Evolutionary conservation across 2,888 invertebrate species (phyloP).

Genomic region (Drosophila borborema): DNA sequence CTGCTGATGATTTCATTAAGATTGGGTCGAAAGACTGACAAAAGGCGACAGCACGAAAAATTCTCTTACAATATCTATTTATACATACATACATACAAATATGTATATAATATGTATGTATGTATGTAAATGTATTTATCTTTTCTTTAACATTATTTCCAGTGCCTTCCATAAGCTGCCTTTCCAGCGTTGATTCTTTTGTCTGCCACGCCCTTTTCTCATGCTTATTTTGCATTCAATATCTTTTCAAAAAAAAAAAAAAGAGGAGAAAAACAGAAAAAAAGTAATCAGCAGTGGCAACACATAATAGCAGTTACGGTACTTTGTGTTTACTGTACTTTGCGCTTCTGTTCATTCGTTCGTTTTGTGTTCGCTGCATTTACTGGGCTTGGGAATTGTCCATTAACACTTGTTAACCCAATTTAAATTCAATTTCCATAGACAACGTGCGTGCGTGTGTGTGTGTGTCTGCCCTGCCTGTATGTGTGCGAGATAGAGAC

Average conservation of each 20-base stretch:
- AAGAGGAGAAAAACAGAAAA: background rate
- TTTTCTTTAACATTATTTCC: background rate
- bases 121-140: background rate
- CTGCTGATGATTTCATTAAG: slow-evolving; percentile 56
- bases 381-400: slow-evolving; percentile 67
- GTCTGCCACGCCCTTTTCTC: slow-evolving; percentile 4
- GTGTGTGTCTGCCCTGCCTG: slow-evolving; percentile 1
- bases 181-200: slow-evolving; percentile 16
- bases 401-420: slow-evolving; percentile 82
- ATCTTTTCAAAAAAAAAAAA: background rate
- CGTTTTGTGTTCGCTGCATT: slow-evolving; percentile 35
- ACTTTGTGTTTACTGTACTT: slow-evolving; percentile 54
- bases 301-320: slow-evolving; percentile 43
- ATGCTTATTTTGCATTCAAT: slow-evolving; percentile 10
- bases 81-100: too few relatives aligned
- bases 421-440: slow-evolving; percentile 81
- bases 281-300: background rate
- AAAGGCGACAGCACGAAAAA: slow-evolving; percentile 27
- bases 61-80: background rate
- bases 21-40: slow-evolving; percentile 46
- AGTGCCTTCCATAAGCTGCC: background rate
- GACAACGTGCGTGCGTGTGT: slow-evolving; percentile 35
- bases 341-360: slow-evolving; percentile 33
- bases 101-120: too few relatives aligned
- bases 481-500: background rate